A percentile compares a stretch with the other conserved stretches of the same genome.
Evolutionary conservation across 2,113 vertebrate genomes (phyloP).

Genomic region (Eudyptes chrysolophus): DNA sequence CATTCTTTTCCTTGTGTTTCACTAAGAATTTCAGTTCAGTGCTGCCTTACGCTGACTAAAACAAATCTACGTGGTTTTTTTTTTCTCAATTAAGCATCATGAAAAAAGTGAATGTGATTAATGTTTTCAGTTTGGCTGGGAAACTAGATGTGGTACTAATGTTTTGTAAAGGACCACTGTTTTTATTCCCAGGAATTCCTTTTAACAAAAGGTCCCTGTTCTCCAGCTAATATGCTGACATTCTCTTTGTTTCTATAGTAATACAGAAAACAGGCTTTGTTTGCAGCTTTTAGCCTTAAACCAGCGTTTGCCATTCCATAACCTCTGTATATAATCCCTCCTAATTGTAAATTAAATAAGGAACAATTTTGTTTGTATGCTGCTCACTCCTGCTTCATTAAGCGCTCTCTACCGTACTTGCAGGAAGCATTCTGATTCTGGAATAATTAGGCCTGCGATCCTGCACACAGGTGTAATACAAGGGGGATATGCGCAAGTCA

Average conservation of each 20-base stretch:
- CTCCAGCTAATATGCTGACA: background rate
- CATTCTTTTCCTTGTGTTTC: background rate
- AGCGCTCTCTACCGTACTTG: background rate
- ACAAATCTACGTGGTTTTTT: background rate
- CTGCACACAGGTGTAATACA: background rate
- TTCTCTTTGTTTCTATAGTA: background rate
- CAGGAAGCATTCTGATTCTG: background rate
- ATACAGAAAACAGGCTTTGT: background rate
- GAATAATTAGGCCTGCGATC: rapidly evolving
- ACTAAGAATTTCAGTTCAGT: background rate
- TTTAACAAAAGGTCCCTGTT: background rate
- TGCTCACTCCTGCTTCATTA: background rate
- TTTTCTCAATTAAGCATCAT: background rate
- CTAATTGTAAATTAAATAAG: background rate
- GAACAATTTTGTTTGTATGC: background rate
- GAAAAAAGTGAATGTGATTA: background rate
- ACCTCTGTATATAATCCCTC: background rate
- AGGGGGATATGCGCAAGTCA: rapidly evolving
- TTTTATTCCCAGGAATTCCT: background rate
- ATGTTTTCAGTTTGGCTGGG: background rate
- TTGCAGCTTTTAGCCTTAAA: background rate
- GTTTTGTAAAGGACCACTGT: background rate
- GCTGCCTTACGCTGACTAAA: background rate
- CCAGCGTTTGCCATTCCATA: background rate
- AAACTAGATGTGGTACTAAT: background rate